These are phyloP conservation scores for Polydesmus complanatus DNA, from an alignment of 2,888 invertebrate species.

Conservation along the genomic window DNA sequence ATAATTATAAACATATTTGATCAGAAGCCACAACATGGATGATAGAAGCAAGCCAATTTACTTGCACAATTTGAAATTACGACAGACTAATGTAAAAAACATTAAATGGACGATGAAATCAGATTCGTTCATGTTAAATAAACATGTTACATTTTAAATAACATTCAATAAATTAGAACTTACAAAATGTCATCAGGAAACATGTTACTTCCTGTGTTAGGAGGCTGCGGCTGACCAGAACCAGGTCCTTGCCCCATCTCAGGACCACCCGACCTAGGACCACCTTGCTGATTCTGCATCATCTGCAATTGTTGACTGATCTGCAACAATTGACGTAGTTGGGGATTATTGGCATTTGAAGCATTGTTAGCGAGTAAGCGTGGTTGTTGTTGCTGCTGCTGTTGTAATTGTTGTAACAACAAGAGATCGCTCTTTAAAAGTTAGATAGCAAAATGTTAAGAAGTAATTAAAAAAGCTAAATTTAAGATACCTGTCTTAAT, in stretches of 20 bases:
- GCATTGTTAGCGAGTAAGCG: slow-evolving; percentile 1
- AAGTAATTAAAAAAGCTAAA: too few relatives aligned
- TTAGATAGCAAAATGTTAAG: not conserved
- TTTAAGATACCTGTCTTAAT: slow-evolving; percentile 13
- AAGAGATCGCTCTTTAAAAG: not conserved
- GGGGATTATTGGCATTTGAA: slow-evolving; percentile 10
- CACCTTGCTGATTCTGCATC: not conserved
- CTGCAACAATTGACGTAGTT: slow-evolving; percentile 11
- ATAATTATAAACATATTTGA: too few relatives aligned
- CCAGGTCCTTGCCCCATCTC: not conserved
- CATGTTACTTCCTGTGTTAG: not conserved
- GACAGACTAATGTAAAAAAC: too few relatives aligned
- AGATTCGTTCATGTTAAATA: too few relatives aligned
- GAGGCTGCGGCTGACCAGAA: too few relatives aligned
- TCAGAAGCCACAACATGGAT: too few relatives aligned
- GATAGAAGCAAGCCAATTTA: too few relatives aligned
- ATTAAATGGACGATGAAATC: too few relatives aligned
- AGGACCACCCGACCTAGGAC: not conserved
- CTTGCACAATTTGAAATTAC: too few relatives aligned
- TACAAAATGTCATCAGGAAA: not conserved
- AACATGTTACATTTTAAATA: too few relatives aligned
- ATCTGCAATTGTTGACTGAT: slow-evolving; percentile 5
- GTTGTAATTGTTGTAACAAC: slow-evolving; percentile 5
- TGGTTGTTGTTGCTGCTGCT: slow-evolving; percentile 12
- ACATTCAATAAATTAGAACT: not conserved